A percentile compares a stretch with the other conserved stretches of the same genome.
Evolutionary conservation across 2,888 invertebrate genomes (phyloP).

Genomic region (Leucophenga montana): DNA sequence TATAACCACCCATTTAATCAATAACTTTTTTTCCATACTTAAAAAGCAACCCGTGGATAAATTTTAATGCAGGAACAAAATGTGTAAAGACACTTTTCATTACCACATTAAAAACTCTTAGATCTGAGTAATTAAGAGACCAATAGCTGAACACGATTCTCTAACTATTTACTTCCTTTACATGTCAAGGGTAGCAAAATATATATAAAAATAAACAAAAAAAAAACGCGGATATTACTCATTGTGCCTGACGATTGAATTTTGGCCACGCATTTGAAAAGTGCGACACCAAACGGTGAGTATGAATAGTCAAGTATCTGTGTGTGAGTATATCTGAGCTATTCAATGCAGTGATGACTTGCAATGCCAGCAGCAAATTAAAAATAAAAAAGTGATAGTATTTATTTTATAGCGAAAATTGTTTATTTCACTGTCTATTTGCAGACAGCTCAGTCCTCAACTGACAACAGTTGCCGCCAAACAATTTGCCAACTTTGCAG

Average conservation of each 20-base stretch:
- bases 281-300: no score
- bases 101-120: no score
- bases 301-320: neutral
- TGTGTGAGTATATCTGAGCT: neutral
- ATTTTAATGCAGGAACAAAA: neutral
- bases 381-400: constrained; percentile 22
- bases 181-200: no score
- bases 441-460: neutral
- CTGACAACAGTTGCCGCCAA: neutral
- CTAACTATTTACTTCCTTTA: no score
- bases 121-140: no score
- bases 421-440: neutral
- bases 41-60: no score
- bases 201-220: neutral
- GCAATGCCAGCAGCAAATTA: constrained; percentile 12
- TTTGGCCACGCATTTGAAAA: neutral
- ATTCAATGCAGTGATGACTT: constrained; percentile 23
- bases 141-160: no score
- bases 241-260: constrained; percentile 13
- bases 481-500: constrained; percentile 18
- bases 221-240: constrained; percentile 16
- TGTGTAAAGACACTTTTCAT: no score
- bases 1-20: no score
- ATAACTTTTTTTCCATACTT: no score
- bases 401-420: constrained; percentile 13